phyloP scores from a whole-genome alignment of 2,797 vertebrate species.

The Lepilemur ruficaudatus region DNA sequence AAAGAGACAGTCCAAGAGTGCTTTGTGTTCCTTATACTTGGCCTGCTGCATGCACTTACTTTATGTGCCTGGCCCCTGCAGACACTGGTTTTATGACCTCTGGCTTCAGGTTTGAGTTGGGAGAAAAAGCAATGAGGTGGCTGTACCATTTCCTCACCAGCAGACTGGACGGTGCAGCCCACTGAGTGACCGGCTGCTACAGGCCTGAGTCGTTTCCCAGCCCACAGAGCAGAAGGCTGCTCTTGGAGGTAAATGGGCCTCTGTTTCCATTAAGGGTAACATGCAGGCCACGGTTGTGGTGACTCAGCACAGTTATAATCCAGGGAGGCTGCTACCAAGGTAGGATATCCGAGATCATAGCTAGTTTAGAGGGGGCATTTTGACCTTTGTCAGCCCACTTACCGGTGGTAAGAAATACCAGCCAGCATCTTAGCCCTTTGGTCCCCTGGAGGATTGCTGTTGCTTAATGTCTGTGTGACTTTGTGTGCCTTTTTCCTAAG shows the following conservation, averaged over 20 bases:
- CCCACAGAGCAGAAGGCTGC: neutral
- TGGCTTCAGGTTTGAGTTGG: neutral
- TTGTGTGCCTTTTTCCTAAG: neutral
- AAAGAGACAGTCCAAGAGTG: neutral
- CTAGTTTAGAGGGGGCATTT: neutral
- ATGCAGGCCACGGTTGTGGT: neutral
- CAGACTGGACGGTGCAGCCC: neutral
- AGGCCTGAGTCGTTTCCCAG: neutral
- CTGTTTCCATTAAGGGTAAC: neutral
- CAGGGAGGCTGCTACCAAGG: neutral
- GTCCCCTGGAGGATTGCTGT: slow-evolving; percentile 87
- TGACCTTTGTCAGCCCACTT: slow-evolving; percentile 16
- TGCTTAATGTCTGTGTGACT: slow-evolving; percentile 66
- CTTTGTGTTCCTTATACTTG: neutral
- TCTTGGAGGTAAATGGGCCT: neutral
- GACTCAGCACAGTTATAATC: slow-evolving; percentile 34
- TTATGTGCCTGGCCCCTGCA: neutral
- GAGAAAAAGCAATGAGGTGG: neutral
- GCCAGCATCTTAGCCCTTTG: slow-evolving; percentile 85
- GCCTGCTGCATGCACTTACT: neutral
- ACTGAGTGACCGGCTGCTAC: neutral
- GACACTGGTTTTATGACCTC: neutral
- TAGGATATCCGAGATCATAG: neutral
- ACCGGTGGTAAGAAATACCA: slow-evolving; percentile 80
- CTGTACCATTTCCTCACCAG: neutral